phyloP scores from a whole-genome alignment of 53 echinoderm and acorn worm species.

The Paelopatides confundens region DNA sequence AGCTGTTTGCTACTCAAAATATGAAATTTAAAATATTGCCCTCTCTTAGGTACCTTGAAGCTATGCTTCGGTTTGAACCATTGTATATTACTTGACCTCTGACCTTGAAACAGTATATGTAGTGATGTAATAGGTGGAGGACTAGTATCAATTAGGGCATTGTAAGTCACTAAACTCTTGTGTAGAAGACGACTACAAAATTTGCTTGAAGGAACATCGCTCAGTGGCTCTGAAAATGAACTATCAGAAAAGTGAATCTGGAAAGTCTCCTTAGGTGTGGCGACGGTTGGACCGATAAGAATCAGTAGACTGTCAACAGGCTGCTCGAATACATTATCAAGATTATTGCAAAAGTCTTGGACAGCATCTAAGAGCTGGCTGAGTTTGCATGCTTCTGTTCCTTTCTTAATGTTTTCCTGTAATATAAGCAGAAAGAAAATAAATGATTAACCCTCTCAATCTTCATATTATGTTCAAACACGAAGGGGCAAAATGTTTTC shows the following conservation, averaged over 20 bases:
- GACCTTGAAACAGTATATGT: constrained; percentile 75
- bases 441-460: no score
- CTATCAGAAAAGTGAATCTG: constrained; percentile 71
- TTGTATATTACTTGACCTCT: constrained; percentile 62
- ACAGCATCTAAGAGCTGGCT: constrained; percentile 41
- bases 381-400: constrained; percentile 8
- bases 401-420: constrained; percentile 49
- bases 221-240: not conserved
- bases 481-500: no score
- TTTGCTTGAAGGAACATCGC: constrained; percentile 46
- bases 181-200: constrained; percentile 74
- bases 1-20: constrained; percentile 40
- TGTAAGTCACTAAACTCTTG: constrained; percentile 73
- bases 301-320: constrained; percentile 55
- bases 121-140: constrained; percentile 75
- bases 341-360: constrained; percentile 77
- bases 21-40: constrained; percentile 76
- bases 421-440: not conserved
- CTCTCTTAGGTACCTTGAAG: constrained; percentile 75
- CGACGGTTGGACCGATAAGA: constrained; percentile 84
- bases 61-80: constrained; percentile 88
- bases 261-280: constrained; percentile 88
- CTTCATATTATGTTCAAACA: no score
- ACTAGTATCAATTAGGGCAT: constrained; percentile 66
- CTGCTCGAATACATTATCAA: constrained; percentile 74